Evolutionary conservation across 2,113 vertebrate genomes (phyloP).

Genomic region (Promerops cafer): DNA sequence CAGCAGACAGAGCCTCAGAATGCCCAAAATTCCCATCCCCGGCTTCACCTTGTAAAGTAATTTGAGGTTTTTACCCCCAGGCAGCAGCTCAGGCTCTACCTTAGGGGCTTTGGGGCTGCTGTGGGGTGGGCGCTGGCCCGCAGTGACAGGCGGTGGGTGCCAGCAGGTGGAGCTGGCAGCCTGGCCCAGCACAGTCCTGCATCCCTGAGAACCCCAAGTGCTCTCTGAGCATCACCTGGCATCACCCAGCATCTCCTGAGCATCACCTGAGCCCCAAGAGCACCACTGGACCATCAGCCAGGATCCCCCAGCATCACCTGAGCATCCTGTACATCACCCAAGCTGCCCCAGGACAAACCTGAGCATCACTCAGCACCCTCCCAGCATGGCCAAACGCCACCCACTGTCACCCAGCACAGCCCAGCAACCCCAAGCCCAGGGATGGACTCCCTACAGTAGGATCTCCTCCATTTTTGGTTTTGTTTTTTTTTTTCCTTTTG

Average conservation of each 20-base stretch:
- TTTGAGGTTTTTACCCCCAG: background rate
- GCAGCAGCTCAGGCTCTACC: background rate
- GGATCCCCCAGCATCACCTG: background rate
- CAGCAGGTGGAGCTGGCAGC: conserved; percentile 57
- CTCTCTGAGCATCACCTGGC: background rate
- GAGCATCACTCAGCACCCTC: background rate
- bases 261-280: background rate
- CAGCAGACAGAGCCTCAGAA: background rate
- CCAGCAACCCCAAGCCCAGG: background rate
- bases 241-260: fast-evolving
- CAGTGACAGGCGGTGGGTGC: background rate
- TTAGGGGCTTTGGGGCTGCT: background rate
- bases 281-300: background rate
- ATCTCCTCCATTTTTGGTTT: background rate
- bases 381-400: background rate
- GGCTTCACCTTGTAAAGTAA: too few species aligned
- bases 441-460: background rate
- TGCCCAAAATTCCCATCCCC: background rate
- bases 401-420: background rate
- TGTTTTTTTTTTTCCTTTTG: background rate
- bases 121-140: fast-evolving
- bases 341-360: background rate
- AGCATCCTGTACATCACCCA: background rate
- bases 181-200: background rate
- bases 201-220: background rate